A percentile compares a stretch with the other conserved stretches of the same genome.
Conservation (phyloP, 1,140 invertebrate species). For the Drosophila cardini region DNA sequence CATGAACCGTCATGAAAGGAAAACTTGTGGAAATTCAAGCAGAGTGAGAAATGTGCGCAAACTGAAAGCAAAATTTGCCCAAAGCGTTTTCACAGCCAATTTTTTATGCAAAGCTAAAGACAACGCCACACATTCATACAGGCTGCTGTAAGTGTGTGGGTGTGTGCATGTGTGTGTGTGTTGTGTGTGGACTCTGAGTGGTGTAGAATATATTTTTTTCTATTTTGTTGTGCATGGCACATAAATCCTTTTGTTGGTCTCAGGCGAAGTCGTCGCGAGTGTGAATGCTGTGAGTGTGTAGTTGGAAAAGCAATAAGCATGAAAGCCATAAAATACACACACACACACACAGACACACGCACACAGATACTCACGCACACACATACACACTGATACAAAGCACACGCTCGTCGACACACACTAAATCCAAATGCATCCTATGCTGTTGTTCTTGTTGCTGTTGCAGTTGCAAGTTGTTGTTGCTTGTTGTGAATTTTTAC, state of each 20-base stretch:
- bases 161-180: conserved; percentile 6
- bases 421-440: conserved; percentile 34
- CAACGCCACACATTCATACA: conserved; percentile 49
- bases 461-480: conserved; percentile 10
- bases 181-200: conserved; percentile 16
- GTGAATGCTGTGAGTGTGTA: conserved; percentile 37
- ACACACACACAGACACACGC: conserved; percentile 22
- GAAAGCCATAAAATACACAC: conserved; percentile 61
- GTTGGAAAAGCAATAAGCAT: conserved; percentile 71
- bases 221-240: conserved; percentile 68
- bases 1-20: conserved; percentile 53
- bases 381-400: conserved; percentile 4
- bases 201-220: conserved; percentile 55
- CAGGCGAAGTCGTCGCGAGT: conserved; percentile 25
- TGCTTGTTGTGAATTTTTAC: conserved; percentile 32
- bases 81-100: conserved; percentile 82
- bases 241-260: conserved; percentile 73
- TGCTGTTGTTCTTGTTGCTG: conserved; percentile 19
- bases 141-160: background rate
- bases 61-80: conserved; percentile 71
- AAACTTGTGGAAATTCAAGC: conserved; percentile 42
- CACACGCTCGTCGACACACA: conserved; percentile 13
- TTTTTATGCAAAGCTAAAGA: conserved; percentile 80
- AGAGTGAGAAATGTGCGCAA: conserved; percentile 33
- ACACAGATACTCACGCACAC: conserved; percentile 9